A percentile compares a stretch with the other conserved stretches of the same genome.
These are phyloP conservation scores for Balearica regulorum DNA, from an alignment of 2,797 vertebrate genomes.

Conservation along the genomic window DNA sequence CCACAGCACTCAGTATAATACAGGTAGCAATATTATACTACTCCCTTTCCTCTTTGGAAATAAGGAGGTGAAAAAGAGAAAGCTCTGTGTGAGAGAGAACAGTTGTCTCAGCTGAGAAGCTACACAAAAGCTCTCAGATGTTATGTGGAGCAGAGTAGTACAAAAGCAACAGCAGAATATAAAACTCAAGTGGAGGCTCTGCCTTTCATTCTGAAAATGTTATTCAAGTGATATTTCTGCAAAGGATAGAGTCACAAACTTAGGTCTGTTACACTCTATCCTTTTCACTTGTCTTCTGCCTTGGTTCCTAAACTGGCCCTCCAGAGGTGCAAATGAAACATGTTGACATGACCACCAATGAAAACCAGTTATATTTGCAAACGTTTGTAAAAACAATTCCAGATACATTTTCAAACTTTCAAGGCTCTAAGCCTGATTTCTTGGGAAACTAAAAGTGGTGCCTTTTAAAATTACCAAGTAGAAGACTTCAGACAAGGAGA, in stretches of 20 bases:
- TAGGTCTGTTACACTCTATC: not conserved
- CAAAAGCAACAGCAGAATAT: not conserved
- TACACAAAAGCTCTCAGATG: not conserved
- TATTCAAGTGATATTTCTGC: not conserved
- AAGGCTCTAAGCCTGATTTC: not conserved
- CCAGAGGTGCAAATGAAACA: not conserved
- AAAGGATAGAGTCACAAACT: not conserved
- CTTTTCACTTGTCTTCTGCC: not conserved
- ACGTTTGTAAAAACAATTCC: not conserved
- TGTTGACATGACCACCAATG: not conserved
- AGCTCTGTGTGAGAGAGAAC: not conserved
- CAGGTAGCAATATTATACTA: not conserved
- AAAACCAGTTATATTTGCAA: not conserved
- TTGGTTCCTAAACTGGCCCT: not conserved
- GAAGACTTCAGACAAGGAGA: not conserved
- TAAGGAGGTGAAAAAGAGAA: not conserved
- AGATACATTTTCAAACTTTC: not conserved
- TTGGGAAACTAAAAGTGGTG: not conserved
- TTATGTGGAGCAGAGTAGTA: not conserved
- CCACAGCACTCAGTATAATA: not conserved
- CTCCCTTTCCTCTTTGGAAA: not conserved
- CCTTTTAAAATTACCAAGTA: not conserved
- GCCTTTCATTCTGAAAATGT: not conserved
- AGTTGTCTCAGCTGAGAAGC: not conserved
- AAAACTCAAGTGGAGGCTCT: not conserved